Evolutionary conservation across 2,113 vertebrate species (phyloP).

Genomic region (Choloepus hoffmanni): DNA sequence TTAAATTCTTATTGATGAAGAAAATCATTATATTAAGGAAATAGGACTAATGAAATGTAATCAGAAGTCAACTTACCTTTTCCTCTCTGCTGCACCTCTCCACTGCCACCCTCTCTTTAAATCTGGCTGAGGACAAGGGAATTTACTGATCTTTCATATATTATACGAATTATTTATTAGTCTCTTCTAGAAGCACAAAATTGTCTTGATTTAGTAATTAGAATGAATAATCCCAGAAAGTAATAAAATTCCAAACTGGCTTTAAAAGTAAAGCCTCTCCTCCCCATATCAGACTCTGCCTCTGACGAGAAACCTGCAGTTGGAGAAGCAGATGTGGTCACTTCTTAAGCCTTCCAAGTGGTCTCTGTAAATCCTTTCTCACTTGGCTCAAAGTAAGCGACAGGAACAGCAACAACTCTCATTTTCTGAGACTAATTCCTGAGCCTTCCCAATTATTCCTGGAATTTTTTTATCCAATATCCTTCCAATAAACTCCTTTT

Average conservation of each 20-base stretch:
- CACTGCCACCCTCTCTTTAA: not conserved
- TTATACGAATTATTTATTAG: not conserved
- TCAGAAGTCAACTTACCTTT: not conserved
- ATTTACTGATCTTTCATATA: not conserved
- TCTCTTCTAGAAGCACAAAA: not conserved
- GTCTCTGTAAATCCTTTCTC: not conserved
- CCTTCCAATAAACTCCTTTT: constrained; percentile 56
- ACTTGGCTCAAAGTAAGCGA: not conserved
- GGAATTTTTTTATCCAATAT: not conserved
- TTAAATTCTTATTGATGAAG: constrained; percentile 6
- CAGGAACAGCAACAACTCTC: not conserved
- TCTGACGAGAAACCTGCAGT: not conserved
- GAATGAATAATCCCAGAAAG: not conserved
- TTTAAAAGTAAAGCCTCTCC: not conserved
- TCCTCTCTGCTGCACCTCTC: not conserved
- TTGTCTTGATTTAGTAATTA: not conserved
- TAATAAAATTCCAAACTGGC: not conserved
- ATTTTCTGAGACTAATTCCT: constrained; percentile 28
- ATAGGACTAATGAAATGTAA: not conserved
- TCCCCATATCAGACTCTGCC: not conserved
- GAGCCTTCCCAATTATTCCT: constrained; percentile 40
- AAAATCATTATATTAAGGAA: not conserved
- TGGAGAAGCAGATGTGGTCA: not conserved
- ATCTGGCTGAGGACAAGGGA: not conserved
- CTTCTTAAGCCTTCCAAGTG: not conserved